Base-by-base conservation (phyloP, 2,888 invertebrate species). In the Cyaniris semiargus region DNA sequence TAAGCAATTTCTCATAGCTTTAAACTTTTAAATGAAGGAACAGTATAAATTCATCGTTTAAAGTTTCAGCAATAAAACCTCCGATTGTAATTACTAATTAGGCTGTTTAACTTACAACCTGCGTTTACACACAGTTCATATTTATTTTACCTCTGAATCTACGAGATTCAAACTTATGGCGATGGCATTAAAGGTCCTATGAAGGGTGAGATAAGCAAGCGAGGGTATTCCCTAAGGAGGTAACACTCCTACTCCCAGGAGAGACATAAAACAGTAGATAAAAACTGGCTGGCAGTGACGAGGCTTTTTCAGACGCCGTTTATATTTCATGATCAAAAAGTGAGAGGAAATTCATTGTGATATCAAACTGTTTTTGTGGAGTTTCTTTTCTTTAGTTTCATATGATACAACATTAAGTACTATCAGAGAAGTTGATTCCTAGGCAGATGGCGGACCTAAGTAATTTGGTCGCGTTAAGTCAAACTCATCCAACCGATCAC, bases 301-400 rank as follows among this genome's bases (percentile, higher is more conserved):
- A 8, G 21, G 8, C 58, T 58, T 58, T 58, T 58, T 58, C 58
- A 21, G 21, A 8, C 21, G 8, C 21, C 58, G 10, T 58, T 58
- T 58, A n/a, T 58, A n/a, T 58, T 58, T 58, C 58, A 58, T 58
- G n/a, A 58, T 53, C 53, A 53, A 53, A 53, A 53, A 53, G 53
- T 18, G 18, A 18, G 18, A 53, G 18, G 53, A 18, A 53, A 53
- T 53, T 53, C 53, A 53, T 48, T 48, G 48, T 48, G 8, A 21
- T 21, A 58, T 21, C 0, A 58, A 58, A n/a, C 4, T 58, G 58
- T 21, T 58, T 4, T 21, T 56, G 7, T n/a, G 56, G n/a, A 56
- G 18, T n/a, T n/a, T n/a, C n/a, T n/a, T 21, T 56, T 56, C 0
- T 48, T 44, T 8, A 10, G 48, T 48, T 48, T 48, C 48, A 34